A percentile compares a stretch with the other conserved stretches of the same genome.
These are phyloP conservation scores for Labrus mixtus DNA, from an alignment of 2,113 vertebrate genomes.

Conservation along the genomic window DNA sequence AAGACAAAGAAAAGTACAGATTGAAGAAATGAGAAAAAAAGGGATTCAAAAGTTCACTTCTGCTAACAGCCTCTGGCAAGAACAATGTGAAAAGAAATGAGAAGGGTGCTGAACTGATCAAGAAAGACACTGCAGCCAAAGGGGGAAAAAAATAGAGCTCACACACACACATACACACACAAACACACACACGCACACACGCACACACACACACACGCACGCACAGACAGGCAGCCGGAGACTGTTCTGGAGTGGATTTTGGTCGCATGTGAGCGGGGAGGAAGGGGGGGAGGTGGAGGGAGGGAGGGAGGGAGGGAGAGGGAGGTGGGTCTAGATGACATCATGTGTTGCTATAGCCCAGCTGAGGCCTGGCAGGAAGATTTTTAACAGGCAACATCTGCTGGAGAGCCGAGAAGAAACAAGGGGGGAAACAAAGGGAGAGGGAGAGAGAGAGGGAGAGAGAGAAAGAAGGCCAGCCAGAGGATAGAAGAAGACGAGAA, in stretches of 20 bases:
- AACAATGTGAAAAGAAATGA: constrained; percentile 19
- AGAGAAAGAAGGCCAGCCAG: constrained; percentile 36
- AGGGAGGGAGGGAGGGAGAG: constrained; percentile 61
- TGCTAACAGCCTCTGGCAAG: constrained; percentile 1
- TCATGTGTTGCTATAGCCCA: constrained; percentile 86
- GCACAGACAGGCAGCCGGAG: constrained; percentile 41
- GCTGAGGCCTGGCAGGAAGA: constrained; percentile 82
- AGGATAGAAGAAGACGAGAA: constrained; percentile 44
- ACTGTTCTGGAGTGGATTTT: constrained; percentile 67
- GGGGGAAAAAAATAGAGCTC: constrained; percentile 35
- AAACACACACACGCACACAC: constrained; percentile 29
- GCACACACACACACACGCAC: constrained; percentile 17
- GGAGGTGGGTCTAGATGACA: constrained; percentile 81
- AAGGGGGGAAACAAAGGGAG: too few species aligned
- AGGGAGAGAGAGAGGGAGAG: not conserved
- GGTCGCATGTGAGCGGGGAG: constrained; percentile 64
- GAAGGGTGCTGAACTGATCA: constrained; percentile 38
- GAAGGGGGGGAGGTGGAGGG: constrained; percentile 43
- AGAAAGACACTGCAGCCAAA: constrained; percentile 56
- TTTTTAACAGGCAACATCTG: constrained; percentile 81
- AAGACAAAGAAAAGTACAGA: constrained; percentile 1
- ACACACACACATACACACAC: constrained; percentile 26
- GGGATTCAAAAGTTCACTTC: not conserved
- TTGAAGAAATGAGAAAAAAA: not conserved
- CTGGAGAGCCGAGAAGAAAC: constrained; percentile 61